Percentiles rank a stretch among this genome's conserved stretches.
phyloP scores from a whole-genome alignment of 2,888 invertebrate genomes.

The Sesia apiformis region DNA sequence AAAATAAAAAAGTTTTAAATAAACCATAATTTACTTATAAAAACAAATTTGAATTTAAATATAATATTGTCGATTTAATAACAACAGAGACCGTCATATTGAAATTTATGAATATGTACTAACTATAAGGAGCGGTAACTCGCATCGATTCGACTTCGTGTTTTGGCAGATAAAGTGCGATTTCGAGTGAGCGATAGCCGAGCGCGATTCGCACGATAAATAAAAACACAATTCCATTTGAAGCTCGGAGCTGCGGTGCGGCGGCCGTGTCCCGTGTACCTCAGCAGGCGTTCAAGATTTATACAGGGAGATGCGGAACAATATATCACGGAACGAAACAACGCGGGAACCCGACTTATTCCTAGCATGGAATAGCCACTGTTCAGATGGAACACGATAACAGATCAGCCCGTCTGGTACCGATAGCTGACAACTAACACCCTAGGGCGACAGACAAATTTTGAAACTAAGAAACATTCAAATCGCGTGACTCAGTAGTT shows the following conservation, averaged over 20 bases:
- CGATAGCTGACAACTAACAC: constrained; percentile 32
- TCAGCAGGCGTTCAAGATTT: constrained; percentile 74
- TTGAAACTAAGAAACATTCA: not conserved
- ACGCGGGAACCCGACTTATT: constrained; percentile 72
- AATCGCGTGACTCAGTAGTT: constrained; percentile 16
- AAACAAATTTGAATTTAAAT: no score
- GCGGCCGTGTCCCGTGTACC: constrained; percentile 69
- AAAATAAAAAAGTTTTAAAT: no score
- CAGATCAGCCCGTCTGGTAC: constrained; percentile 57
- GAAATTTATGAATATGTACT: constrained; percentile 10
- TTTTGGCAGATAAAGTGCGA: constrained; percentile 69
- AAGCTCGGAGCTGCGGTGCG: constrained; percentile 60
- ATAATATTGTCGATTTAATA: not conserved
- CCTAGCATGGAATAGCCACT: constrained; percentile 65
- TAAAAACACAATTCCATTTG: constrained; percentile 75
- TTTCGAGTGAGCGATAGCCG: constrained; percentile 67
- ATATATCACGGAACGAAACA: constrained; percentile 66
- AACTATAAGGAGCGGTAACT: constrained; percentile 36
- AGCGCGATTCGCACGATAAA: constrained; percentile 71
- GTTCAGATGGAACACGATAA: constrained; percentile 60
- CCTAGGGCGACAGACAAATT: not conserved
- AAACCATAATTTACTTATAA: no score
- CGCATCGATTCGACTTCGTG: constrained; percentile 43
- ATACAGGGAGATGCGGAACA: constrained; percentile 70
- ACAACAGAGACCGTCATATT: not conserved